Conservation (phyloP, 2,113 vertebrate species). For the Syngnathus typhle region DNA sequence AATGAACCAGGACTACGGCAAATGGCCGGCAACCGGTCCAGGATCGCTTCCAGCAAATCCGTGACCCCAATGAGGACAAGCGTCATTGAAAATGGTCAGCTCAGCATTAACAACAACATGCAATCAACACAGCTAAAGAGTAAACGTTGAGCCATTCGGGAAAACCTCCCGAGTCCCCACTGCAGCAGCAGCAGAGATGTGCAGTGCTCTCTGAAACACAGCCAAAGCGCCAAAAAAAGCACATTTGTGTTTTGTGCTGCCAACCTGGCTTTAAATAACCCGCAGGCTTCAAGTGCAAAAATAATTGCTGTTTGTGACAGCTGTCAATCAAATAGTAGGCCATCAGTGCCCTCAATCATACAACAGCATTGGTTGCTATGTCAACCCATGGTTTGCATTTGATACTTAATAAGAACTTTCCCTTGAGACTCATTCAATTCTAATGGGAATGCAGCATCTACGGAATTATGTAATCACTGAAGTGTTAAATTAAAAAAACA, state of each 20-base stretch:
- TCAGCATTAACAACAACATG: neutral
- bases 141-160: neutral
- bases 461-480: slow-evolving; percentile 57
- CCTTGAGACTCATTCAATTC: slow-evolving; percentile 37
- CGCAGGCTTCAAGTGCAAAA: neutral
- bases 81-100: neutral
- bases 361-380: slow-evolving; percentile 2
- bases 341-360: neutral
- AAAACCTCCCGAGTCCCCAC: neutral
- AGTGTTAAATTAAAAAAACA: slow-evolving; percentile 9
- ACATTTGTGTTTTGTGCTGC: slow-evolving; percentile 15
- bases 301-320: neutral
- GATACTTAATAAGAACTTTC: slow-evolving; percentile 1
- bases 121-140: neutral
- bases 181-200: slow-evolving; percentile 30
- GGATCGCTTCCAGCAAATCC: neutral
- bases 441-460: slow-evolving; percentile 53
- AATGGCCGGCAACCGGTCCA: neutral
- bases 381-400: slow-evolving; percentile 53
- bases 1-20: no score
- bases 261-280: slow-evolving; percentile 15
- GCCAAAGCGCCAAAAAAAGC: slow-evolving; percentile 14
- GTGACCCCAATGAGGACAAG: neutral
- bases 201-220: slow-evolving; percentile 25
- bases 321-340: neutral